A percentile compares a stretch with the other conserved stretches of the same genome.
Conservation (phyloP, 2,888 invertebrate genomes). For the Morpho deidamia region DNA sequence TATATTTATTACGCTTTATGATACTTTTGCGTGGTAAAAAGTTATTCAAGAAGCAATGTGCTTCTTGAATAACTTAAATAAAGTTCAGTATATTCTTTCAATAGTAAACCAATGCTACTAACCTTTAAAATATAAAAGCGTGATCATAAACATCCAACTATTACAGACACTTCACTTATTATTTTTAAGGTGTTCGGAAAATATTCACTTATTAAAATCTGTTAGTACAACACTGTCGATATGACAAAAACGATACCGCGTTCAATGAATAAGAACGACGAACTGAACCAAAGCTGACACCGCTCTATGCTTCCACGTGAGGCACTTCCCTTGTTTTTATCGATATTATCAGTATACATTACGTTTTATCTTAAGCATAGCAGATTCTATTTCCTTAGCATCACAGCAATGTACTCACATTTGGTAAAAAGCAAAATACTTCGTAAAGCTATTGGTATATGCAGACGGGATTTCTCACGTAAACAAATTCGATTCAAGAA, state of each 20-base stretch:
- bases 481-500: conserved; percentile 65
- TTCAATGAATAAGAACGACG: conserved; percentile 50
- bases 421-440: neutral
- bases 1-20: too few relatives aligned
- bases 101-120: neutral
- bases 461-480: conserved; percentile 58
- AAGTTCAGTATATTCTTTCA: neutral
- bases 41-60: too few relatives aligned
- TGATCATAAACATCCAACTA: neutral
- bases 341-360: conserved; percentile 39
- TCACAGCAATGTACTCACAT: conserved; percentile 14
- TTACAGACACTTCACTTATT: neutral
- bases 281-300: conserved; percentile 61
- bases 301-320: conserved; percentile 30
- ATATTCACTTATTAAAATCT: conserved; percentile 2
- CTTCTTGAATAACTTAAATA: too few relatives aligned
- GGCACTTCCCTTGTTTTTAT: conserved; percentile 28
- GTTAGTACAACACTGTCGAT: neutral
- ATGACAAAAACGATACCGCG: conserved; percentile 32
- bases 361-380: conserved; percentile 28
- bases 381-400: conserved; percentile 6
- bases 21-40: too few relatives aligned
- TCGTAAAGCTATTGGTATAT: conserved; percentile 29
- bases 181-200: neutral
- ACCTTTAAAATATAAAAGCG: neutral